Evolutionary conservation across 2,888 invertebrate species (phyloP), one percentile per base, ranked within the genome.

Genomic region (Cosmopolites sordidus): DNA sequence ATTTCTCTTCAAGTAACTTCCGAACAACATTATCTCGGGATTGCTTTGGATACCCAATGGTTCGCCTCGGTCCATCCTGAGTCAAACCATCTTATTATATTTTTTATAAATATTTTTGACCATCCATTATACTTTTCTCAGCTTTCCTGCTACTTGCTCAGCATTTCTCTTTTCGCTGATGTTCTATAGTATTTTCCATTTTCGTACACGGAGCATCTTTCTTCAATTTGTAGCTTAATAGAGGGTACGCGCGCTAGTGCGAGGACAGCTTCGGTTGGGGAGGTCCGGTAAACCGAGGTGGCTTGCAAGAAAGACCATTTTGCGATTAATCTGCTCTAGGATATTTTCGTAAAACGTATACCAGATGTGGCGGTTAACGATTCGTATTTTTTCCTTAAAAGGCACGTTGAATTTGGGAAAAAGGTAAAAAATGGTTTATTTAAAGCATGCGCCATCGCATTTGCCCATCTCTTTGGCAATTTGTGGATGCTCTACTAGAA

Each of bases 341-440:
- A 22, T 22, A n/a, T n/a, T n/a, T n/a, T n/a, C n/a, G n/a, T n/a
- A n/a, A n/a, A n/a, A n/a, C n/a, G n/a, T n/a, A n/a, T n/a, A n/a
- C n/a, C n/a, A n/a, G n/a, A n/a, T n/a, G n/a, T n/a, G n/a, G n/a
- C n/a, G n/a, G n/a, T n/a, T n/a, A n/a, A n/a, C n/a, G n/a, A n/a
- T n/a, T n/a, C n/a, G 22, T 22, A 22, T 2, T n/a, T 2, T 12
- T 52, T 56, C 56, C 8, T 46, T 38, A 12, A 52, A 43, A 1
- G 52, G 52, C 1, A 16, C 58, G 30, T 58, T 56, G 2, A 52
- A 16, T 3, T 56, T 9, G n/a, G n/a, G n/a, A n/a, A n/a, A n/a
- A n/a, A n/a, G n/a, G n/a, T n/a, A n/a, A n/a, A n/a, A n/a, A n/a
- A n/a, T n/a, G n/a, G n/a, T n/a, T n/a, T n/a, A n/a, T n/a, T n/a